phyloP scores from a whole-genome alignment of 2,797 vertebrate genomes.

The Coccyzus lansbergi region DNA sequence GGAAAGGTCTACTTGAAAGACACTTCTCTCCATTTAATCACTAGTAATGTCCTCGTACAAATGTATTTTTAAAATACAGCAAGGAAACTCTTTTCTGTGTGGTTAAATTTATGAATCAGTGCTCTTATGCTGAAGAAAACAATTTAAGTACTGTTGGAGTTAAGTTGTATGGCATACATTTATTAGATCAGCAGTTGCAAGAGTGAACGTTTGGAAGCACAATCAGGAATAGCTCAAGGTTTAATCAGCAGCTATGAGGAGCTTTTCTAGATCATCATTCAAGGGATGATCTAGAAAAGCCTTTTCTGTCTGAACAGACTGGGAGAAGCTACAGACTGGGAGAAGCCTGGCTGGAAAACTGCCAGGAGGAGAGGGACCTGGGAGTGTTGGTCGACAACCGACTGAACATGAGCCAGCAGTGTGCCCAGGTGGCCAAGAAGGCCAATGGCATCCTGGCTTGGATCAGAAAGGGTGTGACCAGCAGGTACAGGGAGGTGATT shows the following conservation, averaged over 20 bases:
- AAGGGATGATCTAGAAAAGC: accelerated
- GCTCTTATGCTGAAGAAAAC: neutral
- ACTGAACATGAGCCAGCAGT: too few species aligned
- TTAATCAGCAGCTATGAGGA: neutral
- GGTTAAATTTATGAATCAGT: neutral
- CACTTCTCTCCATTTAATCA: neutral
- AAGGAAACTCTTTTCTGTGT: neutral
- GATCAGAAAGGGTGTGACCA: too few species aligned
- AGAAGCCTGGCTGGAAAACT: too few species aligned
- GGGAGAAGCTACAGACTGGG: too few species aligned
- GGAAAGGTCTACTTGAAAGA: neutral
- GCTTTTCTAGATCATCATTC: neutral
- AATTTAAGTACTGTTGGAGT: neutral
- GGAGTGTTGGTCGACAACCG: too few species aligned
- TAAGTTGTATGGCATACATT: neutral
- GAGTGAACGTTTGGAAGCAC: neutral
- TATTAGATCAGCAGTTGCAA: neutral
- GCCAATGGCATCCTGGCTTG: too few species aligned
- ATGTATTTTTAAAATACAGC: neutral
- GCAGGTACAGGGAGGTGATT: too few species aligned
- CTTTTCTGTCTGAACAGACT: neutral
- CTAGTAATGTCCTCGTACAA: neutral
- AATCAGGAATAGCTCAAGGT: neutral
- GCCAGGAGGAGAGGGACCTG: too few species aligned
- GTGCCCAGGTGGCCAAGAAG: too few species aligned